Evolutionary conservation across 2,113 vertebrate genomes (phyloP).

Genomic region (Eurystomus gularis): DNA sequence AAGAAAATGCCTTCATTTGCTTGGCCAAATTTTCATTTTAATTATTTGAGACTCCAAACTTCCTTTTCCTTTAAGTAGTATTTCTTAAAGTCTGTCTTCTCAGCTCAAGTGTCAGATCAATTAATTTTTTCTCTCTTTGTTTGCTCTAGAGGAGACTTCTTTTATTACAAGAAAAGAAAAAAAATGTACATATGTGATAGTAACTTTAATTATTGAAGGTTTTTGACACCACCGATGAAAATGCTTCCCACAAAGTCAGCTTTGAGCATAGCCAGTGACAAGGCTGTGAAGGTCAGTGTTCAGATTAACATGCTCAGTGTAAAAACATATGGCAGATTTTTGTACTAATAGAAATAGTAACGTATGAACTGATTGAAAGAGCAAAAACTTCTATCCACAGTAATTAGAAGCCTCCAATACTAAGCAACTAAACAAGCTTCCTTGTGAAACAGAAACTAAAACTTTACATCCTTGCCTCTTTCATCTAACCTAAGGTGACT

Average conservation of each 20-base stretch:
- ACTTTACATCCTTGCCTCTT: neutral
- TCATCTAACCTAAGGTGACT: neutral
- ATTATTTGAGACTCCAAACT: slow-evolving; percentile 54
- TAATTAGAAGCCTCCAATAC: neutral
- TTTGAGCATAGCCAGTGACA: slow-evolving; percentile 48
- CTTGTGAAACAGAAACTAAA: neutral
- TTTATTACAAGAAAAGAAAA: slow-evolving; percentile 61
- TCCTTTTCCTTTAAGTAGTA: slow-evolving; percentile 41
- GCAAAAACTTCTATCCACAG: neutral
- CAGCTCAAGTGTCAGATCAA: slow-evolving; percentile 68
- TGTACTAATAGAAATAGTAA: neutral
- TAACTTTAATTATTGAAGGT: slow-evolving; percentile 71
- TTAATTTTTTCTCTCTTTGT: slow-evolving; percentile 71
- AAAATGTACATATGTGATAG: slow-evolving; percentile 52
- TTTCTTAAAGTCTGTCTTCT: slow-evolving; percentile 66
- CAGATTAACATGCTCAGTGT: slow-evolving; percentile 37
- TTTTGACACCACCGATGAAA: slow-evolving; percentile 57
- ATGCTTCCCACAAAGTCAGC: slow-evolving; percentile 52
- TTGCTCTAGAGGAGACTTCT: slow-evolving; percentile 70
- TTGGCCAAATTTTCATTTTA: slow-evolving; percentile 19
- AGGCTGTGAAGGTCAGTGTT: slow-evolving; percentile 57
- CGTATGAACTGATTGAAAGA: neutral
- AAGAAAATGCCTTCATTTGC: slow-evolving; percentile 19
- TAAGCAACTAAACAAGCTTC: neutral
- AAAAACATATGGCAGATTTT: neutral